Evolutionary conservation across 2,888 invertebrate genomes (phyloP), one percentile per base, ranked within the genome.

Genomic region (Poecilobothrus nobilitatus): DNA sequence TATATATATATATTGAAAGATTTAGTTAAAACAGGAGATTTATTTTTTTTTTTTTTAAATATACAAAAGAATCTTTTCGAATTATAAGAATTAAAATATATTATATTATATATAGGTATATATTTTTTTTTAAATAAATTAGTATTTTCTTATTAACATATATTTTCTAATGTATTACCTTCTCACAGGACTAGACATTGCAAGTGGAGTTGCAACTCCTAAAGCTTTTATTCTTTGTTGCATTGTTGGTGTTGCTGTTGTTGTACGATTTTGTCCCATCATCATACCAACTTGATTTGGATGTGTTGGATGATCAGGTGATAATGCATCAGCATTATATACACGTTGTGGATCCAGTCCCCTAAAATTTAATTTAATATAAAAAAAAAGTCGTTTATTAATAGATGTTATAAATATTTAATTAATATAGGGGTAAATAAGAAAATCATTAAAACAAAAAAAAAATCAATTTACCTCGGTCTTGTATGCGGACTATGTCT

Each of bases 211-310:
- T 70, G 94, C 92, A 74, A 94, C 92, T 67, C 94, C 94, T 70
- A 94, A 86, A 71, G 92, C 92, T 82, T 94, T 93, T 78, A 94
- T 92, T 77, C 94, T 86, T 83, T 94, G 94, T 81, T 93, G 93
- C 90, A 92, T 92, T 67, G 93, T 94, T 69, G 92, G 92, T 76
- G 92, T 92, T 68, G 82, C 80, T 69, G 76, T 86, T 79, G 73
- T 84, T 34, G 22, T 83, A 82, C 74, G 85, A 83, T 76, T 85
- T 84, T 75, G 84, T 83, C 80, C 84, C 83, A 73, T 76, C 82
- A 63, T 83, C 76, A 70, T 75, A 69, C 74, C 75, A 73, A 76
- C 78, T 71, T 76, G 77, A 69, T 74, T 73, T 37, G 76, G 74
- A 72, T 76, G 78, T 65, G 83, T 79, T 82, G 85, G 78, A 84